A percentile compares a stretch with the other conserved stretches of the same genome.
Conservation (phyloP, 1,140 invertebrate species). For the Rhyzopertha dominica region DNA sequence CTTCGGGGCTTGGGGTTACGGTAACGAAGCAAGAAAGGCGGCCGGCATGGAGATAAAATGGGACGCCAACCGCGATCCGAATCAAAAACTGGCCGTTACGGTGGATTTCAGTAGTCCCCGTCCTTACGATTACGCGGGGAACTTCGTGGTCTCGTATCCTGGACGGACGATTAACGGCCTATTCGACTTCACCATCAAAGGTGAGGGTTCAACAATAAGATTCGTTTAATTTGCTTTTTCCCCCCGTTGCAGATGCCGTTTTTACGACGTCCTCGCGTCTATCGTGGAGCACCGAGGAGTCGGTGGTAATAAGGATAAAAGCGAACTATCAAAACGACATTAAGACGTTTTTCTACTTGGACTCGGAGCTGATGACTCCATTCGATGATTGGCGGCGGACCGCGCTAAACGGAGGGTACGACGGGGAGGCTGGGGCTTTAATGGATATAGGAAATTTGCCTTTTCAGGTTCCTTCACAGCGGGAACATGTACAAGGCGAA, state of each 20-base stretch:
- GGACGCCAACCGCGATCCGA: constrained; percentile 76
- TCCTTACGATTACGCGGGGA: constrained; percentile 55
- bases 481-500: constrained; percentile 41
- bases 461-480: constrained; percentile 45
- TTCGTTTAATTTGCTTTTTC: constrained; percentile 4
- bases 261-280: constrained; percentile 40
- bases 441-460: constrained; percentile 17
- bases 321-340: constrained; percentile 48
- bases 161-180: constrained; percentile 62
- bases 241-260: constrained; percentile 19
- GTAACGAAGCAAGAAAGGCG: constrained; percentile 55
- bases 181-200: constrained; percentile 52
- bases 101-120: constrained; percentile 49
- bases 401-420: constrained; percentile 58
- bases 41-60: constrained; percentile 68
- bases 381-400: constrained; percentile 69
- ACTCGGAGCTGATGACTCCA: constrained; percentile 59
- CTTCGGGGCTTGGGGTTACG: constrained; percentile 55
- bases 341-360: constrained; percentile 26
- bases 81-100: constrained; percentile 57
- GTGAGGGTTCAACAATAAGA: constrained; percentile 33
- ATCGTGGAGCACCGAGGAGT: constrained; percentile 54
- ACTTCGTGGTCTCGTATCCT: constrained; percentile 64
- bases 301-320: constrained; percentile 50
- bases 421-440: too few relatives aligned